Evolutionary conservation across 2,113 vertebrate genomes (phyloP).

Genomic region (Panurus biarmicus): DNA sequence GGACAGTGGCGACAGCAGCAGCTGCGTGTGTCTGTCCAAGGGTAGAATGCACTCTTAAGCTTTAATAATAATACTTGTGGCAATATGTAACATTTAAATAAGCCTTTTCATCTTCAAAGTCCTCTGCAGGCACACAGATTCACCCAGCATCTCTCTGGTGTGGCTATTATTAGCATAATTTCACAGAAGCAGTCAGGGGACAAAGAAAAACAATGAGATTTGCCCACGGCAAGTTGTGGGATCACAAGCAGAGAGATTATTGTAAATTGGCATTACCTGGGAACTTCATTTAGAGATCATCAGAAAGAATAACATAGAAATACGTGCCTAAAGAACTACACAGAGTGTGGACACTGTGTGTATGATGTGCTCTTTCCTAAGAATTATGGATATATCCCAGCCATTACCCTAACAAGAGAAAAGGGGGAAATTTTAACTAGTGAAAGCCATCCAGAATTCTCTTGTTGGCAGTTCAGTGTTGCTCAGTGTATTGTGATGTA

Average conservation of each 20-base stretch:
- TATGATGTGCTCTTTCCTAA: neutral
- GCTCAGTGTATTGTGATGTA: neutral
- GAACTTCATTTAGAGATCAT: neutral
- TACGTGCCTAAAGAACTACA: neutral
- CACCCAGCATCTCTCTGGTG: neutral
- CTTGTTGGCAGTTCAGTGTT: neutral
- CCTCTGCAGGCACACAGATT: neutral
- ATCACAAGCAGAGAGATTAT: neutral
- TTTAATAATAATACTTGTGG: neutral
- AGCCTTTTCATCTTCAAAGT: slow-evolving; percentile 41
- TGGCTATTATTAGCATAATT: neutral
- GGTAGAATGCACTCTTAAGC: neutral
- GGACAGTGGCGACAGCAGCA: neutral
- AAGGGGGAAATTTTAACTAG: neutral
- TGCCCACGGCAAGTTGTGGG: neutral
- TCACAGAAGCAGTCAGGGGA: neutral
- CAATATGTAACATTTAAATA: neutral
- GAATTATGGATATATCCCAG: neutral
- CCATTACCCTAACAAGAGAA: neutral
- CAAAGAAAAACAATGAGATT: neutral
- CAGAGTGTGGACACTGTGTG: neutral
- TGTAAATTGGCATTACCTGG: neutral
- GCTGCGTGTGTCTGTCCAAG: neutral
- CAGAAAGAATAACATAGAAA: neutral
- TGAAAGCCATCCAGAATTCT: neutral